phyloP scores from a whole-genome alignment of 1,140 invertebrate species.

The Phortica variegata region DNA sequence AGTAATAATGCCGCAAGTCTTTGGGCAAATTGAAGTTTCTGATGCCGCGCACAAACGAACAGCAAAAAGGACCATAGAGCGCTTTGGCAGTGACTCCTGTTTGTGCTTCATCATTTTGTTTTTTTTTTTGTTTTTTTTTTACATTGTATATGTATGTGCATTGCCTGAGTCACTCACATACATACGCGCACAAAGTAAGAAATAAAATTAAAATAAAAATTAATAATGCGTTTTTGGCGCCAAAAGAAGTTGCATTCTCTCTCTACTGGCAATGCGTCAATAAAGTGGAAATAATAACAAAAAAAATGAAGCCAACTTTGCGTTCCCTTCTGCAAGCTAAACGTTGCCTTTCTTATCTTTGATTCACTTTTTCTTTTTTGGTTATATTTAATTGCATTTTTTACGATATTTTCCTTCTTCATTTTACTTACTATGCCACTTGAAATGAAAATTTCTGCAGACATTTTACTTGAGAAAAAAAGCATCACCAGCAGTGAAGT shows the following conservation, averaged over 20 bases:
- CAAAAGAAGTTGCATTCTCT: constrained; percentile 49
- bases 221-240: constrained; percentile 53
- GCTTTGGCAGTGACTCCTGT: too few species aligned
- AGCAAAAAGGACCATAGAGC: too few species aligned
- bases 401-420: constrained; percentile 38
- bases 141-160: too few species aligned
- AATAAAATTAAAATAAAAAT: constrained; percentile 54
- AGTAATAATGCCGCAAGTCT: too few species aligned
- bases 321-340: constrained; percentile 4
- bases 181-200: too few species aligned
- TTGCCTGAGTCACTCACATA: too few species aligned
- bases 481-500: constrained; percentile 25
- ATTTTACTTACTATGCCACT: constrained; percentile 10
- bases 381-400: constrained; percentile 54
- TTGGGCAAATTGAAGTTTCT: too few species aligned
- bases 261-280: constrained; percentile 10
- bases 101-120: too few species aligned
- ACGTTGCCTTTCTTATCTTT: constrained; percentile 17
- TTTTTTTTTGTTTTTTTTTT: too few species aligned
- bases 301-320: not conserved
- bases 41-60: too few species aligned
- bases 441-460: constrained; percentile 54
- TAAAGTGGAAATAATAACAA: not conserved
- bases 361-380: constrained; percentile 19
- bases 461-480: constrained; percentile 13